A percentile compares a stretch with the other conserved stretches of the same genome.
These are phyloP conservation scores for Artibeus jamaicensis DNA, from an alignment of 2,797 vertebrate genomes.

Conservation along the genomic window DNA sequence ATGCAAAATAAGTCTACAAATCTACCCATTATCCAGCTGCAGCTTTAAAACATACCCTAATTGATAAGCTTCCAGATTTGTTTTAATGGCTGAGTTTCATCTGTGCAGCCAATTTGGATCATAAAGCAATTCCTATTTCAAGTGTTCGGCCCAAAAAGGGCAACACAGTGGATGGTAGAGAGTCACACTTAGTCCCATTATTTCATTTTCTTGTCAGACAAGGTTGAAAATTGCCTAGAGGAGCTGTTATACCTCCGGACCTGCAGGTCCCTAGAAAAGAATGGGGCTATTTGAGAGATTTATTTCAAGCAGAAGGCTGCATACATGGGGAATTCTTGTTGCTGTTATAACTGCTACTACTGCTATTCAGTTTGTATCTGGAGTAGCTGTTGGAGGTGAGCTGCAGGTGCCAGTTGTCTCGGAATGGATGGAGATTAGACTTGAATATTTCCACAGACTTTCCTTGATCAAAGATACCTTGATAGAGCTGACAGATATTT, in stretches of 20 bases:
- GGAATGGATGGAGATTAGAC: background rate
- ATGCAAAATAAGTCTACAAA: background rate
- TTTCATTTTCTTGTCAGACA: background rate
- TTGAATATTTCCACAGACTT: background rate
- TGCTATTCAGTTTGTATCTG: background rate
- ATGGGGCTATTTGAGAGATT: background rate
- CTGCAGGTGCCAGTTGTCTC: background rate
- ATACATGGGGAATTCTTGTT: background rate
- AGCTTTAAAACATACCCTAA: background rate
- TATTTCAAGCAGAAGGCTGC: background rate
- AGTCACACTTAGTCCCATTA: background rate
- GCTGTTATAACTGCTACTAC: background rate
- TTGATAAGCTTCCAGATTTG: constrained; percentile 32
- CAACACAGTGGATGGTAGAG: background rate
- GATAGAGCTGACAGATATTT: background rate
- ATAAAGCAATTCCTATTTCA: background rate
- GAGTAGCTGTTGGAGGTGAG: background rate
- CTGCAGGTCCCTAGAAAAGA: background rate
- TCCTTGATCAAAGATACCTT: background rate
- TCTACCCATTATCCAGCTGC: constrained; percentile 12
- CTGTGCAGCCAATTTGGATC: constrained; percentile 1
- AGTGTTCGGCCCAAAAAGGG: constrained; percentile 15
- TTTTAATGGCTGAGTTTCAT: background rate
- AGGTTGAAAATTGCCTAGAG: background rate
- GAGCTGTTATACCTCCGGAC: background rate